These are phyloP conservation scores for Subacronicta megacephala DNA, from an alignment of 2,888 invertebrate genomes.

Conservation along the genomic window DNA sequence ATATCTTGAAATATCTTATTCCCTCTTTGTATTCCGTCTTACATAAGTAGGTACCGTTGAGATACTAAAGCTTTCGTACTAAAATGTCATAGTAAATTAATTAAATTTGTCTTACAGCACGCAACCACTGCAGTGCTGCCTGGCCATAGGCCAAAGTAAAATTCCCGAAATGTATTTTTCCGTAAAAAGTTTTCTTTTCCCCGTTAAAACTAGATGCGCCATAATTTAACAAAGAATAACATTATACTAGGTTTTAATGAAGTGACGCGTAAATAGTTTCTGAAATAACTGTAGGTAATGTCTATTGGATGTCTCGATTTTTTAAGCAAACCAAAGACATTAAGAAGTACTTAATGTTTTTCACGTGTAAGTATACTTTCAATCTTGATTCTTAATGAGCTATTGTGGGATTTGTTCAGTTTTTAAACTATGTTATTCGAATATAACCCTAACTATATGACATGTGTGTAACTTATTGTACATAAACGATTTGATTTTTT, in stretches of 20 bases:
- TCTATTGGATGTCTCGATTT: background rate
- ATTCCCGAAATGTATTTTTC: constrained; percentile 26
- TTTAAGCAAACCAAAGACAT: background rate
- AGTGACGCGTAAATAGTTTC: too few relatives aligned
- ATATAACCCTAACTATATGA: too few relatives aligned
- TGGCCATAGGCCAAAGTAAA: constrained; percentile 44
- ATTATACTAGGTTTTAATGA: too few relatives aligned
- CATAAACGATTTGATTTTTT: background rate
- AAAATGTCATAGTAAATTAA: constrained; percentile 48
- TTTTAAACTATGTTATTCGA: too few relatives aligned
- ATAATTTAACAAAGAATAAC: constrained; percentile 15
- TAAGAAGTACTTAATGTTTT: background rate
- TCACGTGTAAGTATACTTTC: background rate
- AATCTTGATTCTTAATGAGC: background rate
- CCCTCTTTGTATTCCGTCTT: too few relatives aligned
- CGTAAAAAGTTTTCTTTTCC: constrained; percentile 19
- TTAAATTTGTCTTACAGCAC: constrained; percentile 32
- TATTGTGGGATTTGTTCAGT: background rate
- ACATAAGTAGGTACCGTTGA: background rate
- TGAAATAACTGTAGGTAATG: background rate
- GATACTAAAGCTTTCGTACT: constrained; percentile 27
- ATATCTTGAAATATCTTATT: too few relatives aligned
- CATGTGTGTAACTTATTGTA: too few relatives aligned
- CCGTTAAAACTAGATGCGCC: constrained; percentile 9
- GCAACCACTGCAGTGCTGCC: constrained; percentile 12